Conservation (phyloP, 1,140 invertebrate species). For the Bombus vancouverensis region DNA sequence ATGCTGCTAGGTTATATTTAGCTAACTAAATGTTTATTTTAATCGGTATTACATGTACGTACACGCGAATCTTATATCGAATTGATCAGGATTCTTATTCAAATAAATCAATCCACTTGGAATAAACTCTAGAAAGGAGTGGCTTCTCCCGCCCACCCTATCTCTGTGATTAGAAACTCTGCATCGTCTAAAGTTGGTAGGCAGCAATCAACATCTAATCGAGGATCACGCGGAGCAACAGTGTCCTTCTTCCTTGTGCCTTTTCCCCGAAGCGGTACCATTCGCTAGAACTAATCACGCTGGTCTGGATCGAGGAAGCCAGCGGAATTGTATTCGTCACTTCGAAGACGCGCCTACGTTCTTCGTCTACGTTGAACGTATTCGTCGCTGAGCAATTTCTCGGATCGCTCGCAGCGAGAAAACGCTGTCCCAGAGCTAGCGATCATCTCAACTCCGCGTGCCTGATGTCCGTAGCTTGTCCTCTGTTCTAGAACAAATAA, state of each 20-base stretch:
- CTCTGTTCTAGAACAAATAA: conserved; percentile 4
- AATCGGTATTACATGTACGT: neutral
- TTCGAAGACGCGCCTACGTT: conserved; percentile 33
- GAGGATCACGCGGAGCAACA: neutral
- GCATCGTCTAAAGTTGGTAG: neutral
- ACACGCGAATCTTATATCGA: neutral
- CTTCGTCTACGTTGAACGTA: conserved; percentile 21
- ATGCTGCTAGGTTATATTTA: neutral
- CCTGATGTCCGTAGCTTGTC: neutral
- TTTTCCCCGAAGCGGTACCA: neutral
- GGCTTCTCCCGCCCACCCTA: too few relatives aligned
- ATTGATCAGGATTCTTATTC: neutral
- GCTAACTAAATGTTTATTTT: neutral
- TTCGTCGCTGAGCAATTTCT: conserved; percentile 33
- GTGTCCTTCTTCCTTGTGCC: too few relatives aligned
- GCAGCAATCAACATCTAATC: neutral
- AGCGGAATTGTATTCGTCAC: conserved; percentile 31
- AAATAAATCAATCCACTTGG: neutral
- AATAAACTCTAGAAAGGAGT: neutral
- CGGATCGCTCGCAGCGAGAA: conserved; percentile 34
- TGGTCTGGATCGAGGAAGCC: neutral
- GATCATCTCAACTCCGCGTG: neutral
- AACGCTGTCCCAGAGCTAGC: neutral
- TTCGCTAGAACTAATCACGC: neutral
- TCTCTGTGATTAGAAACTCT: neutral